Evolutionary conservation across 2,888 invertebrate genomes (phyloP).

Genomic region (Synergus japonicus): DNA sequence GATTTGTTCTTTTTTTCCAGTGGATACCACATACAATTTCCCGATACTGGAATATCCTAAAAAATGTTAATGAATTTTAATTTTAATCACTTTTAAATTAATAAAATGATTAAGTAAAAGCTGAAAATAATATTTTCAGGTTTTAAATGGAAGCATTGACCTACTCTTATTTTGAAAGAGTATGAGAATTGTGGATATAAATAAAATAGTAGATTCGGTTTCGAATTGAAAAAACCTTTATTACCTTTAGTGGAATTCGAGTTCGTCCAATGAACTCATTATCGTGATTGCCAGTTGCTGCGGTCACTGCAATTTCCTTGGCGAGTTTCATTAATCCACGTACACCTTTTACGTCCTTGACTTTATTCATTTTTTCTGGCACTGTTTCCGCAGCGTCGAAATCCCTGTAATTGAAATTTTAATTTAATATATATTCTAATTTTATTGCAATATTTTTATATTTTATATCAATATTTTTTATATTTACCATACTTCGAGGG

Average conservation of each 20-base stretch:
- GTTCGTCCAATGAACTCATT: conserved; percentile 97
- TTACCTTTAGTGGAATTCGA: conserved; percentile 89
- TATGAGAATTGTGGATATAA: conserved; percentile 42
- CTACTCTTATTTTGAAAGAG: background rate
- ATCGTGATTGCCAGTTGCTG: conserved; percentile 94
- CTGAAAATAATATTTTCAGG: too few species aligned
- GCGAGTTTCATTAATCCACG: conserved; percentile 90
- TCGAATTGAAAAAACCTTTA: conserved; percentile 42
- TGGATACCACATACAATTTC: conserved; percentile 94
- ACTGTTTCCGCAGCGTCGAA: conserved; percentile 95
- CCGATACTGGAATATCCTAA: conserved; percentile 95
- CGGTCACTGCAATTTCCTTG: conserved; percentile 95
- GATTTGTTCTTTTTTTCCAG: conserved; percentile 91
- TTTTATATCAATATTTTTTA: conserved; percentile 18
- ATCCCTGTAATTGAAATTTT: conserved; percentile 80
- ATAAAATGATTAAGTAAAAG: too few species aligned
- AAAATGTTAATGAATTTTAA: conserved; percentile 51
- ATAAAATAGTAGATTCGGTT: conserved; percentile 38
- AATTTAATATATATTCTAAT: too few species aligned
- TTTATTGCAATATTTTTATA: background rate
- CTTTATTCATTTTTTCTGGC: conserved; percentile 91
- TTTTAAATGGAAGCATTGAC: background rate
- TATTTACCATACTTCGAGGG: conserved; percentile 89
- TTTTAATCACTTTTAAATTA: too few species aligned
- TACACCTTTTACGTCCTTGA: conserved; percentile 91